phyloP scores from a whole-genome alignment of 2,888 invertebrate genomes.

The Amphiduros pacificus region DNA sequence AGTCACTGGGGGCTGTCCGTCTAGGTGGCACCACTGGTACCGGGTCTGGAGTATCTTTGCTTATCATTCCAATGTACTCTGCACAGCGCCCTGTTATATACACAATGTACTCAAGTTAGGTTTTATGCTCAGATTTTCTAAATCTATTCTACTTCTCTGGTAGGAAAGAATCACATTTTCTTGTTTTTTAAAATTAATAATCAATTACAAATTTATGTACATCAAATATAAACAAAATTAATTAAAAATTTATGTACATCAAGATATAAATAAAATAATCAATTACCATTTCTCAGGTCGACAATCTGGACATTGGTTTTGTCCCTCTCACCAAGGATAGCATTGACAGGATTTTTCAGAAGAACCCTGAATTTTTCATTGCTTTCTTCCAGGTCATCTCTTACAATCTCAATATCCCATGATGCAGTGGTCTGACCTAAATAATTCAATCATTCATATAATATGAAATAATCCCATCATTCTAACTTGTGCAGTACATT shows the following conservation, averaged over 20 bases:
- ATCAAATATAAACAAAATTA: not conserved
- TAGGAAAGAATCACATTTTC: too few species aligned
- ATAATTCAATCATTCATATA: too few species aligned
- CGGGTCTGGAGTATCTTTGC: constrained; percentile 3
- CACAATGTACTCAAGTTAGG: too few species aligned
- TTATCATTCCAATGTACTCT: constrained; percentile 22
- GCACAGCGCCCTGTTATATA: constrained; percentile 17
- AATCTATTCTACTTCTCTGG: too few species aligned
- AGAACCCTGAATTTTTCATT: constrained; percentile 51
- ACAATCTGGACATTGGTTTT: constrained; percentile 48
- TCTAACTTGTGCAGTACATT: too few species aligned
- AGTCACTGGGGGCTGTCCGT: too few species aligned
- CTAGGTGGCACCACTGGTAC: constrained; percentile 1
- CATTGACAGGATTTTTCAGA: constrained; percentile 49
- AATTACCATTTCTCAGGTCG: constrained; percentile 47
- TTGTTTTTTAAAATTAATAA: too few species aligned
- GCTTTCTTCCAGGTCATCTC: constrained; percentile 44
- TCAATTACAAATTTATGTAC: too few species aligned
- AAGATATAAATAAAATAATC: not conserved
- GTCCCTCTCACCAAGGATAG: constrained; percentile 43
- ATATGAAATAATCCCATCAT: too few species aligned
- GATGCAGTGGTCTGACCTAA: constrained; percentile 43
- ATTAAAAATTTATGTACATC: not conserved
- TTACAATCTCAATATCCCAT: constrained; percentile 45
- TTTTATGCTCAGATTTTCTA: too few species aligned